Conservation (phyloP, 2,888 invertebrate genomes). For the Polyommatus iphigenia region DNA sequence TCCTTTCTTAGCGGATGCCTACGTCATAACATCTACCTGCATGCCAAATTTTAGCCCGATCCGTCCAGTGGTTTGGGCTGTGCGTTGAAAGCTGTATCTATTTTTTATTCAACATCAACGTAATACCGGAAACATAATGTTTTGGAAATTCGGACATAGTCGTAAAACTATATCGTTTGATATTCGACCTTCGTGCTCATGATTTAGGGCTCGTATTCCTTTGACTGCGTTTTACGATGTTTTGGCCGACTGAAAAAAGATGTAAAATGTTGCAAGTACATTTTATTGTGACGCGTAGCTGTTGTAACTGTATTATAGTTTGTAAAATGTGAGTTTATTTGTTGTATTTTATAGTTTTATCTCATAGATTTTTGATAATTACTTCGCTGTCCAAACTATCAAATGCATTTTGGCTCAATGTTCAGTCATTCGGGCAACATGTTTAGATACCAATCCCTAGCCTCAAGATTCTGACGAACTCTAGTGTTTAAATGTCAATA, state of each 20-base stretch:
- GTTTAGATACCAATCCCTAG: no score
- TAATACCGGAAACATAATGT: constrained; percentile 9
- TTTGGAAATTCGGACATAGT: constrained; percentile 10
- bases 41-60: no score
- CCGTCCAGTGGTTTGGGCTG: no score
- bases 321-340: background rate
- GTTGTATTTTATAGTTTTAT: background rate
- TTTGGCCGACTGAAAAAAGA: background rate
- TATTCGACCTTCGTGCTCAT: background rate
- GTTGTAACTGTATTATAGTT: background rate
- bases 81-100: background rate
- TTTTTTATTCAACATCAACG: background rate
- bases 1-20: no score
- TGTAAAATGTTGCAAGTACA: background rate
- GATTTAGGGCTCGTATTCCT: background rate
- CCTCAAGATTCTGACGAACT: no score
- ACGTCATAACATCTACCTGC: no score
- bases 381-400: no score
- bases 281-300: background rate
- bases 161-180: background rate
- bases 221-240: background rate
- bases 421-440: no score
- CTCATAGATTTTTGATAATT: no score
- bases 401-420: no score
- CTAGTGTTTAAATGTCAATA: no score